These are phyloP conservation scores for Brachymystax lenok DNA, from an alignment of 2,797 vertebrate genomes.

Conservation along the genomic window DNA sequence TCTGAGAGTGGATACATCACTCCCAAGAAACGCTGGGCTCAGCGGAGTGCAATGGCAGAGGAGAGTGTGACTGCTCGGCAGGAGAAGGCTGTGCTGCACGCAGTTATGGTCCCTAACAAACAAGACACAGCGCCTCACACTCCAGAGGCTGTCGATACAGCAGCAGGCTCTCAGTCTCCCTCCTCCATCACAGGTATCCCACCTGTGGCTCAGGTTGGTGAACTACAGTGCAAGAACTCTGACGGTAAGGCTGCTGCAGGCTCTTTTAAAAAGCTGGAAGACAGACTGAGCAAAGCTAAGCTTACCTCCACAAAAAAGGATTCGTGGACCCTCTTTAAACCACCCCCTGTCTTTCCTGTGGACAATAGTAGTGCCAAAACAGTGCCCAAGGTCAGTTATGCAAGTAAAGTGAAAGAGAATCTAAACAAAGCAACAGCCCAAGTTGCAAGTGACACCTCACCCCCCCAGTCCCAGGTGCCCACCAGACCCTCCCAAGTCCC, in stretches of 20 bases:
- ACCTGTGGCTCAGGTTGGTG: constrained; percentile 54
- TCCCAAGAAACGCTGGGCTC: constrained; percentile 90
- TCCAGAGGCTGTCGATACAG: constrained; percentile 73
- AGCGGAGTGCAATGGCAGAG: constrained; percentile 85
- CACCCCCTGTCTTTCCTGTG: constrained; percentile 97
- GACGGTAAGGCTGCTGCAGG: constrained; percentile 83
- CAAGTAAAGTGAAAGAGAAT: constrained; percentile 99
- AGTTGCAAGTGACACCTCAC: constrained; percentile 78
- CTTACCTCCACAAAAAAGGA: constrained; percentile 93
- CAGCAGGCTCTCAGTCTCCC: background rate
- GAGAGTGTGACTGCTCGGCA: constrained; percentile 82
- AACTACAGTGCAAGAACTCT: constrained; percentile 87
- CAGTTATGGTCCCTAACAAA: constrained; percentile 49
- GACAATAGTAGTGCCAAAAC: constrained; percentile 99
- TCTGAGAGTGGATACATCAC: constrained; percentile 95
- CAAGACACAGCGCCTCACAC: constrained; percentile 60
- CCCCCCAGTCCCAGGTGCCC: constrained; percentile 62
- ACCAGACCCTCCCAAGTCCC: constrained; percentile 91
- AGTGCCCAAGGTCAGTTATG: constrained; percentile 99
- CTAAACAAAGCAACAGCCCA: constrained; percentile 93
- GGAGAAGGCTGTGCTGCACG: constrained; percentile 86
- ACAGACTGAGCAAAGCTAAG: constrained; percentile 81
- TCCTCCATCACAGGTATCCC: constrained; percentile 52
- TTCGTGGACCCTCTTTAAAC: constrained; percentile 98
- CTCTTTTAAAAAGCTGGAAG: constrained; percentile 89